Base-by-base conservation (phyloP, 35 echinoderm and acorn worm species). In the Holothuria glaberrima region DNA sequence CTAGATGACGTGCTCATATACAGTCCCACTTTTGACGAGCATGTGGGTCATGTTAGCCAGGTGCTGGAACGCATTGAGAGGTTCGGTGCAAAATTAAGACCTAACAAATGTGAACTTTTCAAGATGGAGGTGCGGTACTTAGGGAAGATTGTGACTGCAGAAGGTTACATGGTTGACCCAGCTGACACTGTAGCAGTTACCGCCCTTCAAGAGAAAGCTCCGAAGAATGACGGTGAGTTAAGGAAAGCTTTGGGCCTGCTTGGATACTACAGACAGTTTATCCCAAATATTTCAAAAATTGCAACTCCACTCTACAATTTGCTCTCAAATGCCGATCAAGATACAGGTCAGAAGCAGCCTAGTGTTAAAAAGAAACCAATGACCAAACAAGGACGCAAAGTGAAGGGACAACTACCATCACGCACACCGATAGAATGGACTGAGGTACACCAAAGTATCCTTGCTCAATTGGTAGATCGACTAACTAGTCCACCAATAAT, bases 191-290 rank as follows among this genome's bases (percentile, higher is more conserved):
- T 48, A 4, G 71, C 88, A 13, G 14, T 89, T 16, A 65, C 27
- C 6, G 61, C 61, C 27, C 27, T 65, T 0, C 84, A 91, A 36
- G 5, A 76, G 21, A 70, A 86, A 38, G 7, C 33, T 46, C 90
- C 65, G 6, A 57, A 24, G 9, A 86, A 79, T 32, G 52, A 73
- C 14, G 90, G 90, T 56, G 90, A 91, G 48, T 22, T 92, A 0
- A 48, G 91, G 13, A 92, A 92, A 68, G 6, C 79, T 0, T 31
- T 92, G 70, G 91, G 91, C 17, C 38, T 92, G 5, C 18, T 92
- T 0, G 91, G 91, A 16, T 92, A 92, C 41, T 92, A 92, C 52
- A 31, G 74, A 12, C 9, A 44, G 9, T 91, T 70, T 24, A 86
- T 91, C 14, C 78, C 34, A 14, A 35, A 88, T 70, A 76, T 89